Conservation (phyloP, 2,888 invertebrate genomes). For the Abscondita cerata region DNA sequence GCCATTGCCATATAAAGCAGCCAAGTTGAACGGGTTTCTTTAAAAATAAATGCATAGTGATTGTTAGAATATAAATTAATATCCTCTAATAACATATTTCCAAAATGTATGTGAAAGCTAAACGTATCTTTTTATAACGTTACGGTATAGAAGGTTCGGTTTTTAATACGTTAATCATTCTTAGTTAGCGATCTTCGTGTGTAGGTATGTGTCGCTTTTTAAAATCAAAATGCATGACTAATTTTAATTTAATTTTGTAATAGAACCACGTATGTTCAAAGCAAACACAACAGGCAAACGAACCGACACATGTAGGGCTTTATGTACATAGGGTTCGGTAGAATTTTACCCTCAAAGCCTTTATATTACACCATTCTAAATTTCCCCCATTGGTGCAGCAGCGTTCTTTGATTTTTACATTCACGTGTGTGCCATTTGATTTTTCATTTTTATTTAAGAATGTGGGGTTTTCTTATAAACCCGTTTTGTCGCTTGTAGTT, state of each 20-base stretch:
- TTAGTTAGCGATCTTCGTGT: too few relatives aligned
- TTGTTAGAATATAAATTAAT: too few relatives aligned
- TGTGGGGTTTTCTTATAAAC: too few relatives aligned
- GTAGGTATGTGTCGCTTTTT: constrained; percentile 4
- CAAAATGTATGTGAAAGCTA: too few relatives aligned
- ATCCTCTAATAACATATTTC: too few relatives aligned
- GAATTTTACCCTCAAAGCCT: constrained; percentile 31
- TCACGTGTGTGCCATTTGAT: constrained; percentile 6
- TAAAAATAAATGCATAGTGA: too few relatives aligned
- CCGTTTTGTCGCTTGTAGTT: too few relatives aligned
- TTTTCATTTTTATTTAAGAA: too few relatives aligned
- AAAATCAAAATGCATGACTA: constrained; percentile 28
- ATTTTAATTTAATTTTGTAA: constrained; percentile 38
- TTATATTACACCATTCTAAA: constrained; percentile 31
- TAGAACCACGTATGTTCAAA: constrained; percentile 37
- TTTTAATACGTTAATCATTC: too few relatives aligned
- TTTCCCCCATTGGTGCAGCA: constrained; percentile 12
- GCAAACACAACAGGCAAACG: constrained; percentile 38
- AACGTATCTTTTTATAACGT: neutral
- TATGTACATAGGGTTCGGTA: constrained; percentile 29
- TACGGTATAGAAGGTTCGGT: too few relatives aligned
- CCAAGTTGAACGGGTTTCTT: too few relatives aligned
- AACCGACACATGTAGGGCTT: constrained; percentile 37
- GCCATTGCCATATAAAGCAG: too few relatives aligned
- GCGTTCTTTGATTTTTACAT: constrained; percentile 35